phyloP scores from a whole-genome alignment of 2,797 vertebrate species.

The Spinus olivaceus region DNA sequence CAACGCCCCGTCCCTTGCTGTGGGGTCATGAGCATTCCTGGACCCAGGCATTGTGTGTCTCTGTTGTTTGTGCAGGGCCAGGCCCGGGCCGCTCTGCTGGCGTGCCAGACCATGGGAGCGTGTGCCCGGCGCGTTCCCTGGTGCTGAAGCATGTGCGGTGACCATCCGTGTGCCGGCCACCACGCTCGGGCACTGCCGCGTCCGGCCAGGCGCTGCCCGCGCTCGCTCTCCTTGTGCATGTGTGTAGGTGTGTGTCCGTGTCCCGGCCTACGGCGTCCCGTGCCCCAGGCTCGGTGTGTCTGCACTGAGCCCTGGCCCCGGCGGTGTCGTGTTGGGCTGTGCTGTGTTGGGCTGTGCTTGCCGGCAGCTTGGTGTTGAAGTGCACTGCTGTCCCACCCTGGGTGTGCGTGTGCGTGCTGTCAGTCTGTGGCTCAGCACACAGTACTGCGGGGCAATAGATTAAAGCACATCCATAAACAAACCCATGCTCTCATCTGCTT shows the following conservation, averaged over 20 bases:
- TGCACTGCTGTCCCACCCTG: not conserved
- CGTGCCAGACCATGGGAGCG: not conserved
- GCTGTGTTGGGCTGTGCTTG: slow-evolving; percentile 45
- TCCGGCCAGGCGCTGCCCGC: not conserved
- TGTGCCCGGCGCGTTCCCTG: not conserved
- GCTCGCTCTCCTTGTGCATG: slow-evolving; percentile 21
- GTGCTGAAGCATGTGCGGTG: not conserved
- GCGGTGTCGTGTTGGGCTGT: not conserved
- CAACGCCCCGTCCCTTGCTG: not conserved
- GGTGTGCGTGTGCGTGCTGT: not conserved
- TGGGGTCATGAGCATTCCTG: slow-evolving; percentile 35
- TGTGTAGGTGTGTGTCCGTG: slow-evolving; percentile 24
- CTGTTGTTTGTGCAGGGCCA: not conserved
- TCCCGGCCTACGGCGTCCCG: not conserved
- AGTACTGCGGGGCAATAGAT: not conserved
- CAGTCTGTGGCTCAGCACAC: not conserved
- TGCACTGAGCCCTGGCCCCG: not conserved
- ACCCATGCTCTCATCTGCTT: slow-evolving; percentile 19
- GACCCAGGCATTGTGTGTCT: slow-evolving; percentile 21
- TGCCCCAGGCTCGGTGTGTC: not conserved
- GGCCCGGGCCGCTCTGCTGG: not conserved
- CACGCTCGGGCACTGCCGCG: not conserved
- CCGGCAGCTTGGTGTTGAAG: not conserved
- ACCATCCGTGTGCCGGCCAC: not conserved
- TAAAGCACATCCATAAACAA: slow-evolving; percentile 18